These are phyloP conservation scores for Eurosta solidaginis DNA, from an alignment of 1,140 invertebrate genomes.

Conservation along the genomic window DNA sequence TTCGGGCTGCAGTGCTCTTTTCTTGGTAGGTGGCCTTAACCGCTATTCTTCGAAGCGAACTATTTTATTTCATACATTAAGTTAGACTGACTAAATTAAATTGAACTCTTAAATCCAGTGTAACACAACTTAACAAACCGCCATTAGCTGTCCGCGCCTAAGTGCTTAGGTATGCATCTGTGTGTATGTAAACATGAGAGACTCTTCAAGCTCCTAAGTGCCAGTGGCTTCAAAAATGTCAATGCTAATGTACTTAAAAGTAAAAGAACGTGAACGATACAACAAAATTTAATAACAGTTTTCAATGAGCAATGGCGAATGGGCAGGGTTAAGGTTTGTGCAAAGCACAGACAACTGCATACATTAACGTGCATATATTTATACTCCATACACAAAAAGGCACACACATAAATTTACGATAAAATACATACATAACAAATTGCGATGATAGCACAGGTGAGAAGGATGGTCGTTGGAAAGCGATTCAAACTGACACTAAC, in stretches of 20 bases:
- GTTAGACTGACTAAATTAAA: too few species aligned
- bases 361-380: neutral
- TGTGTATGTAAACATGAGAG: too few species aligned
- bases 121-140: too few species aligned
- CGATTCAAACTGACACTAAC: slow-evolving; percentile 14
- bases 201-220: neutral
- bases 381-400: neutral
- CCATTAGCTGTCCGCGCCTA: too few species aligned
- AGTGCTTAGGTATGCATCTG: too few species aligned
- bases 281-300: neutral
- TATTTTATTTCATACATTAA: too few species aligned
- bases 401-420: neutral
- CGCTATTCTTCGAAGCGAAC: too few species aligned
- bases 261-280: neutral
- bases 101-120: too few species aligned
- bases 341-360: neutral
- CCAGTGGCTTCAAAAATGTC: slow-evolving; percentile 18
- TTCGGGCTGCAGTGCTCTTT: too few species aligned
- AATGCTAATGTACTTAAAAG: slow-evolving; percentile 22
- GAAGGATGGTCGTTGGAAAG: neutral
- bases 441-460: neutral
- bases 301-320: neutral
- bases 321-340: slow-evolving; percentile 8
- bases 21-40: too few species aligned
- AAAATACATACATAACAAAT: neutral